Conservation (phyloP, 2,888 invertebrate species). For the Papilio demoleus region DNA sequence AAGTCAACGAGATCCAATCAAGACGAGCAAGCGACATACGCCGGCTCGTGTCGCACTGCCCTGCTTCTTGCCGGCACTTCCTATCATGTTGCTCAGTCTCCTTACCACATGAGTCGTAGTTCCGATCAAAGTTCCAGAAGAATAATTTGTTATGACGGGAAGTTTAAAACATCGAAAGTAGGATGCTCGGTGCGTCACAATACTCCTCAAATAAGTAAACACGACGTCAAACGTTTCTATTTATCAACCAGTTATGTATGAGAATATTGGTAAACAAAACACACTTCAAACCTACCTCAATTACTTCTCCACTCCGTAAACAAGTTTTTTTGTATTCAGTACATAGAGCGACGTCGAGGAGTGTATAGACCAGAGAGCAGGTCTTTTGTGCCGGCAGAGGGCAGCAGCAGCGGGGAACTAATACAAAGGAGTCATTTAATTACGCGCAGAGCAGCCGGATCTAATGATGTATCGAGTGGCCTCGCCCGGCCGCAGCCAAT, state of each 20-base stretch:
- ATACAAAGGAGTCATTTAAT: conserved; percentile 8
- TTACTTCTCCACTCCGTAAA: neutral
- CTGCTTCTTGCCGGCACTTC: neutral
- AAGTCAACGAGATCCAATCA: neutral
- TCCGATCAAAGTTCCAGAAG: neutral
- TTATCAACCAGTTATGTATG: neutral
- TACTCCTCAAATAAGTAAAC: neutral
- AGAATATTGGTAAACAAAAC: neutral
- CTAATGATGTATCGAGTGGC: conserved; percentile 11
- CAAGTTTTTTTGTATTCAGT: neutral
- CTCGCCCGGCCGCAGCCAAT: neutral
- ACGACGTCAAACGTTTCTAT: neutral
- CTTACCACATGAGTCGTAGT: neutral
- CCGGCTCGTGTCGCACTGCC: neutral
- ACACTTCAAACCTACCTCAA: conserved; percentile 4
- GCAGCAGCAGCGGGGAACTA: conserved; percentile 1
- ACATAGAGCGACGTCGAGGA: neutral
- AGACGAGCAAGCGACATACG: neutral
- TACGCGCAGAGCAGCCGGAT: neutral
- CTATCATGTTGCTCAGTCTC: neutral
- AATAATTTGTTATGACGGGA: neutral
- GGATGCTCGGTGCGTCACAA: neutral
- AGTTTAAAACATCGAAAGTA: neutral
- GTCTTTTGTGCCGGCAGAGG: neutral
- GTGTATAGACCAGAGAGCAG: neutral